Percentiles rank a stretch among this genome's conserved stretches.
Evolutionary conservation across 30 jellyfish, hydroid and myxozoan genomes (phyloP).

Genomic region (Mastigias papua): DNA sequence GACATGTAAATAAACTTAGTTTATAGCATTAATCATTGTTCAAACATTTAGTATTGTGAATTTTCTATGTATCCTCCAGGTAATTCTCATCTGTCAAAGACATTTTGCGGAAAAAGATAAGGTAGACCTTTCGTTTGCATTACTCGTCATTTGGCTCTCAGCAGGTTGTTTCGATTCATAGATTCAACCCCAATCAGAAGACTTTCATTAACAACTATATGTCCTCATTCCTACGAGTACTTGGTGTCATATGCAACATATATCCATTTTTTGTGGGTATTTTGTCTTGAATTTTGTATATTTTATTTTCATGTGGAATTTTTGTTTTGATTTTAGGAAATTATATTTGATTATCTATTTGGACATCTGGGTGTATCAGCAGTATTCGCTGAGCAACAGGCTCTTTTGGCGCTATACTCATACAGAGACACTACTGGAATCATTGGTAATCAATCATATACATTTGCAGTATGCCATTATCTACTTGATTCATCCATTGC

Average conservation of each 20-base stretch:
- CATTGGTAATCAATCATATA: no score
- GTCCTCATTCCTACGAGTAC: no score
- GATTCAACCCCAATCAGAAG: no score
- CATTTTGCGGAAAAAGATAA: conserved; percentile 78
- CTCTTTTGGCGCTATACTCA: conserved; percentile 77
- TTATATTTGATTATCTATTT: conserved; percentile 78
- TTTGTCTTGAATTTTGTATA: not conserved
- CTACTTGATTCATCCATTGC: no score
- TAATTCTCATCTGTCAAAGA: conserved; percentile 79
- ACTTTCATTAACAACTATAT: no score
- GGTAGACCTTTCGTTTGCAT: not conserved
- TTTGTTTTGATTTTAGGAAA: conserved; percentile 51
- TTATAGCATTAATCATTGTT: not conserved
- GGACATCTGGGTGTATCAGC: conserved; percentile 84
- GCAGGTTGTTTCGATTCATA: no score
- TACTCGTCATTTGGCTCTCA: no score
- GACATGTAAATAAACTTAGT: no score
- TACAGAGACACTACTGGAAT: conserved; percentile 91
- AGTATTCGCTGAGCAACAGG: conserved; percentile 86
- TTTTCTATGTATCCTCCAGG: conserved; percentile 39
- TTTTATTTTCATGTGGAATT: not conserved
- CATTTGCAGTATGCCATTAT: no score
- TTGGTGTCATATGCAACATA: no score
- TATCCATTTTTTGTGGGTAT: no score
- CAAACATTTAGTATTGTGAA: not conserved